Conservation (phyloP, 2,797 vertebrate species). For the Acanthis flammea region DNA sequence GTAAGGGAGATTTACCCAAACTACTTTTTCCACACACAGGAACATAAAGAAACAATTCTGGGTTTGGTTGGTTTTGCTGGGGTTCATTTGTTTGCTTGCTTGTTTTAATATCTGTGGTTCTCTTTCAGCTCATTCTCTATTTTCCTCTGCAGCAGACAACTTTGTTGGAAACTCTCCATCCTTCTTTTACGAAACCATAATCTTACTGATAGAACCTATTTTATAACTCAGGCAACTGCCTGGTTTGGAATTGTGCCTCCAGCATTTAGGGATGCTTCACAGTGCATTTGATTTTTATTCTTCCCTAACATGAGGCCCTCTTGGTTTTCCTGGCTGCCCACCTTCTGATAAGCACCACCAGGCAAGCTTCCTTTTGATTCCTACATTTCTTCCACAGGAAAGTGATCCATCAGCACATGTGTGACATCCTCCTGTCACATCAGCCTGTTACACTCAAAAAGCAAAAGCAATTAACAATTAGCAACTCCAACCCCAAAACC, state of each 20-base stretch:
- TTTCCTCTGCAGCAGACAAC: neutral
- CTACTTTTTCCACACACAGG: neutral
- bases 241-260: neutral
- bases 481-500: neutral
- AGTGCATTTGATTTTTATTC: neutral
- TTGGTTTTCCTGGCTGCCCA: neutral
- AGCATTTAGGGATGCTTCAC: neutral
- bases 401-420: rapidly evolving
- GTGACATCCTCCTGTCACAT: neutral
- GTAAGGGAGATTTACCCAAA: neutral
- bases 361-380: neutral
- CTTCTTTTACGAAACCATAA: neutral
- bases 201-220: neutral
- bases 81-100: neutral
- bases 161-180: neutral
- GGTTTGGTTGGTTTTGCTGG: neutral
- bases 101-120: neutral
- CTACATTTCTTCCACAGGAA: neutral
- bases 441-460: neutral
- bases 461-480: neutral
- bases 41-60: rapidly evolving
- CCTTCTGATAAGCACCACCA: neutral
- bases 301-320: neutral
- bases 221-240: neutral
- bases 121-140: neutral